Conservation (phyloP, 2,888 invertebrate species). For the Lithophane semibrunnea region DNA sequence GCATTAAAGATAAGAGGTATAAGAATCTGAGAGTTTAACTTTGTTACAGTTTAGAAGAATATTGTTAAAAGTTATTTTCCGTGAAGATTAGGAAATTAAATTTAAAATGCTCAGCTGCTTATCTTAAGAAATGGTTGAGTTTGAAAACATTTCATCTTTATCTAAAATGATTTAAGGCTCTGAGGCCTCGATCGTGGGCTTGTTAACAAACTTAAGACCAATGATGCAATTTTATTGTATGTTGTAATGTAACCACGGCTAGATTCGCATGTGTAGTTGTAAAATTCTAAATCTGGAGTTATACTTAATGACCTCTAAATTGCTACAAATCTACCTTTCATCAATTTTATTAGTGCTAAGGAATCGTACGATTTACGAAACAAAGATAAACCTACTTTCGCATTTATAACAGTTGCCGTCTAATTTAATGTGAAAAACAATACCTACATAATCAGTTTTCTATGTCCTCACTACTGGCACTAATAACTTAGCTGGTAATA, state of each 20-base stretch:
- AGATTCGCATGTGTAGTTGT: neutral
- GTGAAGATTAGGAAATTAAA: conserved; percentile 42
- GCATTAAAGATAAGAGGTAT: conserved; percentile 59
- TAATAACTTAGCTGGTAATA: neutral
- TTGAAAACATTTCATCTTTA: neutral
- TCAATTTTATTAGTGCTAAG: neutral
- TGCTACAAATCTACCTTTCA: neutral
- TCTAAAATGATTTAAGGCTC: neutral
- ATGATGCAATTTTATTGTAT: conserved; percentile 2
- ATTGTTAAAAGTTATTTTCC: conserved; percentile 45
- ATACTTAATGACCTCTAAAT: neutral
- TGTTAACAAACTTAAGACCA: neutral
- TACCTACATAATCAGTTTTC: neutral
- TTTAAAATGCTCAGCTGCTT: conserved; percentile 1
- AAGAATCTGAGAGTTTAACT: conserved; percentile 24
- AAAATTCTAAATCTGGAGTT: neutral
- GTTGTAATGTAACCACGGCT: neutral
- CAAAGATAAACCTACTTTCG: neutral
- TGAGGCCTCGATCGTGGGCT: neutral
- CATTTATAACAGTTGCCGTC: neutral
- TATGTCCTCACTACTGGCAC: neutral
- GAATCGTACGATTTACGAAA: neutral
- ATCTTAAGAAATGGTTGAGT: neutral
- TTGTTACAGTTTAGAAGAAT: conserved; percentile 31
- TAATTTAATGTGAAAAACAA: neutral